Conservation (phyloP, 2,797 vertebrate genomes). For the Pachyuromys duprasi region DNA sequence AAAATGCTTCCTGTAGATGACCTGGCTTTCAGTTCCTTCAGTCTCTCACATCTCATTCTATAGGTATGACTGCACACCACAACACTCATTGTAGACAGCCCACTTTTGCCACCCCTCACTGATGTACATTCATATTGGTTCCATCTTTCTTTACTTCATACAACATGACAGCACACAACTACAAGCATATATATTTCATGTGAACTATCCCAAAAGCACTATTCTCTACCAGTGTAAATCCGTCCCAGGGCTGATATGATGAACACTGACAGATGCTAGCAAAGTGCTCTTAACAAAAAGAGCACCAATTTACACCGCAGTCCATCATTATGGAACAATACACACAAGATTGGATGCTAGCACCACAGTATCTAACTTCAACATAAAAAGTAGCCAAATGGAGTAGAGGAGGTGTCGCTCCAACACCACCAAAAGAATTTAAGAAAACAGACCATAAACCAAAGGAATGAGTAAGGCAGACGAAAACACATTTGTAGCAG, state of each 20-base stretch:
- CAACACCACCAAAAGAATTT: neutral
- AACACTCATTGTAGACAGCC: neutral
- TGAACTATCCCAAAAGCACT: neutral
- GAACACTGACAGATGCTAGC: neutral
- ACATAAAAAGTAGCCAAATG: neutral
- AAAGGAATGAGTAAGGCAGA: neutral
- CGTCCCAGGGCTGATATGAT: neutral
- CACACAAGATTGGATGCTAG: neutral
- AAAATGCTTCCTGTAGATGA: neutral
- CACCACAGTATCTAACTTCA: neutral
- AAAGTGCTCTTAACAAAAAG: neutral
- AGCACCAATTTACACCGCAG: neutral
- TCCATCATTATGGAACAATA: neutral
- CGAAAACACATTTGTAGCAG: neutral
- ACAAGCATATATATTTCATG: neutral
- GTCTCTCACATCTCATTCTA: neutral
- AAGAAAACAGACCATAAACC: neutral
- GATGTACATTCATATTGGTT: neutral
- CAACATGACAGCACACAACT: neutral
- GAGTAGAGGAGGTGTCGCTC: no score
- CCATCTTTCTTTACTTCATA: neutral
- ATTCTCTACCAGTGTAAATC: neutral
- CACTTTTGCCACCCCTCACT: neutral
- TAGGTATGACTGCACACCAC: neutral
- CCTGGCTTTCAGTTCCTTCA: neutral